These are phyloP conservation scores for Automeris io DNA, from an alignment of 2,888 invertebrate species.

Conservation along the genomic window DNA sequence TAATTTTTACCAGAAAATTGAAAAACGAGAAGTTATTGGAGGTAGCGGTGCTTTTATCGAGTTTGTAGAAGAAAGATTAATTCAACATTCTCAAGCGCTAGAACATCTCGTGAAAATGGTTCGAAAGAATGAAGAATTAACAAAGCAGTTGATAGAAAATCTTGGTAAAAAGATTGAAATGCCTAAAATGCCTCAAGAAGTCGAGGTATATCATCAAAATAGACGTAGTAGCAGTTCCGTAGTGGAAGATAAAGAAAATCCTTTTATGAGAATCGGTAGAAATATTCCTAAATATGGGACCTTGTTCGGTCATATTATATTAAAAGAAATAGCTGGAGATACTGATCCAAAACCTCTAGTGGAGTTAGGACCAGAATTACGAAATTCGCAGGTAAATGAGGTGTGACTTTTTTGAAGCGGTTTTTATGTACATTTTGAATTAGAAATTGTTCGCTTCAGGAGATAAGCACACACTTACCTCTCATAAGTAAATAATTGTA, in stretches of 20 bases:
- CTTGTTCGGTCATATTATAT: constrained; percentile 35
- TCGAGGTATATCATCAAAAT: constrained; percentile 27
- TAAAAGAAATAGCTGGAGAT: constrained; percentile 25
- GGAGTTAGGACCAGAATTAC: constrained; percentile 19
- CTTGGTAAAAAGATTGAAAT: constrained; percentile 26
- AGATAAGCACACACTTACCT: constrained; percentile 7
- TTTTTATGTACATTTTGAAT: neutral
- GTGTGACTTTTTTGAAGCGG: constrained; percentile 14
- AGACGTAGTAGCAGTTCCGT: constrained; percentile 21
- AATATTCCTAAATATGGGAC: constrained; percentile 43
- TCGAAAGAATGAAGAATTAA: constrained; percentile 30
- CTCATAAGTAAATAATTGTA: neutral
- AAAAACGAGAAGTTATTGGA: constrained; percentile 27
- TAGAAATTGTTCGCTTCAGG: neutral
- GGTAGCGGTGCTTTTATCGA: constrained; percentile 20
- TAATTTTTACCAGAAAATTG: constrained; percentile 35
- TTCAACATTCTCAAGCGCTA: constrained; percentile 45
- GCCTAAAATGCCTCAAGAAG: constrained; percentile 40
- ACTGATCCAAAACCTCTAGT: constrained; percentile 36
- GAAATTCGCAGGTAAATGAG: constrained; percentile 20
- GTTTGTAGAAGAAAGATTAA: constrained; percentile 43
- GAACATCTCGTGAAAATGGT: constrained; percentile 36
- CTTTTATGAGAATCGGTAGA: constrained; percentile 35
- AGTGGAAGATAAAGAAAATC: constrained; percentile 21
- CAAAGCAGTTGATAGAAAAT: constrained; percentile 35